These are phyloP conservation scores for Nixonia krombeini DNA, from an alignment of 1,140 invertebrate genomes.

Conservation along the genomic window DNA sequence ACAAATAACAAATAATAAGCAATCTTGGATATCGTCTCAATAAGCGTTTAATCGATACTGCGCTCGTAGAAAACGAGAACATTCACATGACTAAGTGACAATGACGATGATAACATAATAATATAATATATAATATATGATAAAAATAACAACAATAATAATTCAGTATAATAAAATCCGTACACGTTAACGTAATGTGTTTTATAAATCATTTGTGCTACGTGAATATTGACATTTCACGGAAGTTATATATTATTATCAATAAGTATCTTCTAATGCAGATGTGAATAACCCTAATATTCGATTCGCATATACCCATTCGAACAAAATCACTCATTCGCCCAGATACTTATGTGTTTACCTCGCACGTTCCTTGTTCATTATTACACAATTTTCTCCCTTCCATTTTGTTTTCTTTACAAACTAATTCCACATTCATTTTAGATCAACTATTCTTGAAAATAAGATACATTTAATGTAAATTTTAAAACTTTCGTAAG, in stretches of 20 bases:
- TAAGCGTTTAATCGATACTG: constrained; percentile 53
- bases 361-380: not conserved
- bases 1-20: not conserved
- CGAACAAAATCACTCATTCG: not conserved
- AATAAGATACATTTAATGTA: no score
- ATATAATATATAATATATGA: constrained; percentile 53
- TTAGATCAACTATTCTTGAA: no score
- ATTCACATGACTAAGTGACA: constrained; percentile 51
- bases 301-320: constrained; percentile 18
- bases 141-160: constrained; percentile 52
- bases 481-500: no score
- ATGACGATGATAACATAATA: constrained; percentile 53
- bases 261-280: constrained; percentile 48
- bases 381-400: not conserved
- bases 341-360: not conserved
- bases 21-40: constrained; percentile 38
- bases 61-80: constrained; percentile 53
- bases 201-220: constrained; percentile 55
- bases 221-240: constrained; percentile 56
- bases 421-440: not conserved
- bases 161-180: constrained; percentile 53
- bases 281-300: constrained; percentile 43
- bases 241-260: constrained; percentile 52
- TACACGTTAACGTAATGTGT: constrained; percentile 47
- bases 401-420: not conserved